phyloP scores from a whole-genome alignment of 2,888 invertebrate genomes.

The Morpho helenor region DNA sequence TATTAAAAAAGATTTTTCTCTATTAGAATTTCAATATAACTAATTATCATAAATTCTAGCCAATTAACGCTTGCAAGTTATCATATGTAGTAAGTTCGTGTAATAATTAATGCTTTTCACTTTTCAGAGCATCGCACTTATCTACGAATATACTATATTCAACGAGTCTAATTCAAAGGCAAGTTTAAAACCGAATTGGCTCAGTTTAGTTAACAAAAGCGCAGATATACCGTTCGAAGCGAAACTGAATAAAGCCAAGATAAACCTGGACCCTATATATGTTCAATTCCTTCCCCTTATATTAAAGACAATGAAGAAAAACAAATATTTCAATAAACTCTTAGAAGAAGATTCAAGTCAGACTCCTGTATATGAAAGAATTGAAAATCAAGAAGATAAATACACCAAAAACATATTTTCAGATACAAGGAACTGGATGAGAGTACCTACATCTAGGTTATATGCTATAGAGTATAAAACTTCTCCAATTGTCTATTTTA shows the following conservation, averaged over 20 bases:
- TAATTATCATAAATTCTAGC: too few species aligned
- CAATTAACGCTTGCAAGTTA: not conserved
- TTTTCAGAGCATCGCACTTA: conserved; percentile 59
- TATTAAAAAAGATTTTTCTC: too few species aligned
- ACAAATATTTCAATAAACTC: conserved; percentile 45
- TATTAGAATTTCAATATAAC: too few species aligned
- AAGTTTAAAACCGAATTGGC: conserved; percentile 41
- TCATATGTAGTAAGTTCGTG: not conserved
- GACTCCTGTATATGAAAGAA: conserved; percentile 33
- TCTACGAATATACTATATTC: conserved; percentile 55
- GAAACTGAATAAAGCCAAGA: conserved; percentile 39
- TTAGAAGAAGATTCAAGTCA: conserved; percentile 44
- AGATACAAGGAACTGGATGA: conserved; percentile 42
- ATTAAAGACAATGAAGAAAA: conserved; percentile 52
- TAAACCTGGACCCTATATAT: conserved; percentile 42
- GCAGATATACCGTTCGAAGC: conserved; percentile 37
- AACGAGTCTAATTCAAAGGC: conserved; percentile 32
- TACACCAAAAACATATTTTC: conserved; percentile 44
- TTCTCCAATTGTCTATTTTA: conserved; percentile 44
- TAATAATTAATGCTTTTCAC: not conserved
- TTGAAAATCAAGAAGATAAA: conserved; percentile 37
- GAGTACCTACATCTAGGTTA: conserved; percentile 41
- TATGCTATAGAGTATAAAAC: conserved; percentile 51
- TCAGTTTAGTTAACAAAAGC: conserved; percentile 47
- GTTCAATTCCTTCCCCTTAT: conserved; percentile 53